Evolutionary conservation across 1,140 invertebrate genomes (phyloP), one percentile per base, ranked within the genome.

Genomic region (Triops cancriformis): DNA sequence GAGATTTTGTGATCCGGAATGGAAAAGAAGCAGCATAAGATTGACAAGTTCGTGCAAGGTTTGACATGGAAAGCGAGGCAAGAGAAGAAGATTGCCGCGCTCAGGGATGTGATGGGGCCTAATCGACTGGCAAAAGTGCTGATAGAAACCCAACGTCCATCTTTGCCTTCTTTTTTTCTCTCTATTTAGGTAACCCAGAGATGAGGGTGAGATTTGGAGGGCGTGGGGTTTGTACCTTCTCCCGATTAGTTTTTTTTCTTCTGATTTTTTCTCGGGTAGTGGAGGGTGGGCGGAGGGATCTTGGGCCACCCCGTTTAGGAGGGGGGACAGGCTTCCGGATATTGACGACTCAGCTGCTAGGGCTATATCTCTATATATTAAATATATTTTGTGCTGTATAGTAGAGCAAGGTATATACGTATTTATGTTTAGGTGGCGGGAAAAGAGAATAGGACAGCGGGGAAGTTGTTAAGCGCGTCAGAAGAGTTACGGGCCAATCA

Each of bases 91-190:
- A 64, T 64, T 64, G 51, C 51, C 51, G 51, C 5, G 51, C 51
- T 64, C 51, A 64, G 51, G 51, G 51, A 64, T 64, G 51, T 64
- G 51, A 64, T 64, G 51, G 43, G 51, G 51, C 51, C 51, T 64
- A 64, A 64, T 64, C 51, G 51, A 14, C 51, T 64, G 51, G 51
- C 51, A 64, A 64, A 64, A 64, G 51, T 64, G 51, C 51, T 64
- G 51, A 64, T 64, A 64, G 51, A 64, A 64, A 64, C 51, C 3
- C 51, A 64, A 64, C 51, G 51, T 64, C 51, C 51, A 64, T 64
- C 51, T 64, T 64, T 64, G 4, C 51, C 18, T 11, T 14, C 2
- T 64, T 64, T 23, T 64, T 64, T 64, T n/a, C 14, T 64, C 18
- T n/a, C 14, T 64, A 6, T 64, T 64, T 64, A 37, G 31, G 31